Evolutionary conservation across 1,140 invertebrate species (phyloP).

Genomic region (Lysiphlebus fabarum): DNA sequence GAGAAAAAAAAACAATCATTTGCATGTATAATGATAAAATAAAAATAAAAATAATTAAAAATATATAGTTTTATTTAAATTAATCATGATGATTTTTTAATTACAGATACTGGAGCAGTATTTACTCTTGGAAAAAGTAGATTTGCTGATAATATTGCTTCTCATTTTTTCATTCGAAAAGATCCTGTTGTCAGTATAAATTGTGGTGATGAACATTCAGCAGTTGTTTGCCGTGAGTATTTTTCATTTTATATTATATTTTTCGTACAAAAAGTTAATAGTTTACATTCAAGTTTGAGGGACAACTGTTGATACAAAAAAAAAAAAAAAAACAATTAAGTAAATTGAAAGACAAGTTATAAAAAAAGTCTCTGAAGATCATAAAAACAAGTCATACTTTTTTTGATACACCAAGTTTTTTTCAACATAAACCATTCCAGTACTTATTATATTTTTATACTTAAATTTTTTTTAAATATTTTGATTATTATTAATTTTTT

Average conservation of each 20-base stretch:
- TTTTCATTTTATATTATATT: no score
- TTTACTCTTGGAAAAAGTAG: constrained; percentile 76
- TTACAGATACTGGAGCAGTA: constrained; percentile 70
- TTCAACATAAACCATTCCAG: no score
- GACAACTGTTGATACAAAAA: no score
- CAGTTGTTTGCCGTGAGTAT: constrained; percentile 68
- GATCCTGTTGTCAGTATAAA: constrained; percentile 67
- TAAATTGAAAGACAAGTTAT: no score
- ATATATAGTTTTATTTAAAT: not conserved
- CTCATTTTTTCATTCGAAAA: constrained; percentile 78
- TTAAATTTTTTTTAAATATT: no score
- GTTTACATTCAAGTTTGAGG: not conserved
- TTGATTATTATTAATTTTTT: no score
- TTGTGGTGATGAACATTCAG: constrained; percentile 76
- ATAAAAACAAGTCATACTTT: no score
- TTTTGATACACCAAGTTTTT: no score
- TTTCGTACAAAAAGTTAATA: no score
- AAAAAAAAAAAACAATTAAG: no score
- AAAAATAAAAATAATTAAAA: not conserved
- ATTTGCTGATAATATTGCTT: constrained; percentile 74
- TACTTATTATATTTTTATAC: no score
- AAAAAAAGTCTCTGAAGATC: no score
- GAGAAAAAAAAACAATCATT: not conserved
- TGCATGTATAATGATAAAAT: not conserved
- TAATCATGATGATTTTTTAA: constrained; percentile 15